A percentile compares a stretch with the other conserved stretches of the same genome.
phyloP scores from a whole-genome alignment of 2,888 invertebrate species.

The Latrodectus elegans region DNA sequence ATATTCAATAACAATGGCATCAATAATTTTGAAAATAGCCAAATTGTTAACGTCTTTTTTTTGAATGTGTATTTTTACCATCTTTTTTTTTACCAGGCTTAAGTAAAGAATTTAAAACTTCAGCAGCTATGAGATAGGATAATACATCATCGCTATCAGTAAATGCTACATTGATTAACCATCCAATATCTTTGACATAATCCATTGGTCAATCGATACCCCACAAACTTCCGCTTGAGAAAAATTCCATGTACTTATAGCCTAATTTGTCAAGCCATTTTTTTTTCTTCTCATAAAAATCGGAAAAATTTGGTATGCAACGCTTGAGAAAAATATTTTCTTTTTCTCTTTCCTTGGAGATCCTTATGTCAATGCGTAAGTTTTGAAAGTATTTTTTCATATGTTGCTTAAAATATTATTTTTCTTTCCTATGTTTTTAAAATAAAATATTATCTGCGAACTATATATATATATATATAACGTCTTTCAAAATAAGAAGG shows the following conservation, averaged over 20 bases:
- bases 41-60: slow-evolving; percentile 22
- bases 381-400: too few species aligned
- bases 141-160: slow-evolving; percentile 46
- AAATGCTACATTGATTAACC: slow-evolving; percentile 44
- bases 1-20: slow-evolving; percentile 21
- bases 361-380: too few species aligned
- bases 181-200: slow-evolving; percentile 46
- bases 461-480: too few species aligned
- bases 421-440: too few species aligned
- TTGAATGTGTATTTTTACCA: neutral
- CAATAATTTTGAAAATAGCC: slow-evolving; percentile 12
- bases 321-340: too few species aligned
- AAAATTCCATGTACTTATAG: slow-evolving; percentile 27
- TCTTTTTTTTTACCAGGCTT: neutral
- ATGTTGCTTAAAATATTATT: too few species aligned
- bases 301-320: too few species aligned
- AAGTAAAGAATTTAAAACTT: neutral
- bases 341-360: too few species aligned
- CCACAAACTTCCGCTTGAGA: slow-evolving; percentile 12
- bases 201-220: slow-evolving; percentile 40
- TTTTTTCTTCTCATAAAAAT: slow-evolving; percentile 3
- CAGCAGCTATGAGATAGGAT: slow-evolving; percentile 39
- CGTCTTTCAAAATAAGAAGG: too few species aligned
- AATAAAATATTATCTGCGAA: too few species aligned
- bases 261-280: slow-evolving; percentile 42